phyloP scores from a whole-genome alignment of 2,888 invertebrate species.

The Saturnia japonica region DNA sequence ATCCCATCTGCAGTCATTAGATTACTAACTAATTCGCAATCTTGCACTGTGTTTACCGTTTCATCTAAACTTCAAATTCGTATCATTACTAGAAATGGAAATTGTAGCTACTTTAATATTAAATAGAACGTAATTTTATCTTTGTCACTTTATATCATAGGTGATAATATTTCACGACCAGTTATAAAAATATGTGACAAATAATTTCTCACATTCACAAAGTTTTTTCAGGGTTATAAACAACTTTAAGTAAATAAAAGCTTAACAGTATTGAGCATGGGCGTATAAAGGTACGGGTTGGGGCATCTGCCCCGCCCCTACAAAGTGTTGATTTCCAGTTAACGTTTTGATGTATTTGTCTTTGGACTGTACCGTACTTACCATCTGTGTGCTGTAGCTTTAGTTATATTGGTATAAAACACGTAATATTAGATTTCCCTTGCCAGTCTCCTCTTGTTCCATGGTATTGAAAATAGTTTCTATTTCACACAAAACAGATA shows the following conservation, averaged over 20 bases:
- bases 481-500: background rate
- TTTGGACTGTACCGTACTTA: no score
- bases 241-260: background rate
- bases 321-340: no score
- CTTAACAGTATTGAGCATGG: background rate
- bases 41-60: conserved; percentile 27
- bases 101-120: background rate
- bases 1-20: conserved; percentile 47
- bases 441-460: no score
- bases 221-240: background rate
- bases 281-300: no score
- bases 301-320: no score
- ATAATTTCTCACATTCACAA: background rate
- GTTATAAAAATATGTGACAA: background rate
- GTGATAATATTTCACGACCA: background rate
- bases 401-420: no score
- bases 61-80: background rate
- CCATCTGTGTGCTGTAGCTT: no score
- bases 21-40: conserved; percentile 53
- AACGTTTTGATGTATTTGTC: no score
- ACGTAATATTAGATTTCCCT: no score
- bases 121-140: background rate
- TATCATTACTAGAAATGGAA: background rate
- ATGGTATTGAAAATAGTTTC: background rate
- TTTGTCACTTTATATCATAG: background rate